These are phyloP conservation scores for Neoaliturus tenellus DNA, from an alignment of 2,888 invertebrate species.

Conservation along the genomic window DNA sequence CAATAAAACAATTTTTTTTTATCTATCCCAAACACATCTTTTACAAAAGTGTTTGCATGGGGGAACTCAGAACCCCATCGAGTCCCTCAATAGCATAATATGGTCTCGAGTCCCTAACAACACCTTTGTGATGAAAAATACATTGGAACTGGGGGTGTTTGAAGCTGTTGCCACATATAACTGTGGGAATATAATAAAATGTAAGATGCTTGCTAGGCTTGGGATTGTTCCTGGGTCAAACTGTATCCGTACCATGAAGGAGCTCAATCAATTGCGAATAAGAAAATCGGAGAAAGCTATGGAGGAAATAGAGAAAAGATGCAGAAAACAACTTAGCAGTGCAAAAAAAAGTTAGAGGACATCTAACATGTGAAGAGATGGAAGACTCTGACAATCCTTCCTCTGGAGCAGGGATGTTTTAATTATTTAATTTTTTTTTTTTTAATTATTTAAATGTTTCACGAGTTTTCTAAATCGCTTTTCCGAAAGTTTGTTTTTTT, in stretches of 20 bases:
- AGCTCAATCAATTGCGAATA: neutral
- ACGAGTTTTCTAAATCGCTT: neutral
- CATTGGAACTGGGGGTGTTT: neutral
- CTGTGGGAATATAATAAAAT: neutral
- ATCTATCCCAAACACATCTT: neutral
- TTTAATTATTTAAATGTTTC: neutral
- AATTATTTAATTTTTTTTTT: too few species aligned
- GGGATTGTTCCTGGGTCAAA: neutral
- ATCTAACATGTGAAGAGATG: neutral
- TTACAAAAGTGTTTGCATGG: neutral
- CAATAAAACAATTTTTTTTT: neutral
- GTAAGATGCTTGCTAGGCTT: neutral
- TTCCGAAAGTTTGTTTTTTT: neutral
- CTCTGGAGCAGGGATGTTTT: neutral
- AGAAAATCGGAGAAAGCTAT: conserved; percentile 8
- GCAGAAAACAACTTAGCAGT: neutral
- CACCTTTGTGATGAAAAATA: neutral
- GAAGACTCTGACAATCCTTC: conserved; percentile 19
- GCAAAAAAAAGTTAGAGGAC: neutral
- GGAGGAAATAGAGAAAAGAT: conserved; percentile 5
- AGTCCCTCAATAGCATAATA: neutral
- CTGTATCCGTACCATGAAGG: neutral
- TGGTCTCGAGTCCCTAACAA: neutral
- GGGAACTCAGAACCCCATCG: neutral
- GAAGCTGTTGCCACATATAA: neutral